Percentiles rank a stretch among this genome's conserved stretches.
phyloP scores from a whole-genome alignment of 2,797 vertebrate genomes.

The Artibeus jamaicensis region DNA sequence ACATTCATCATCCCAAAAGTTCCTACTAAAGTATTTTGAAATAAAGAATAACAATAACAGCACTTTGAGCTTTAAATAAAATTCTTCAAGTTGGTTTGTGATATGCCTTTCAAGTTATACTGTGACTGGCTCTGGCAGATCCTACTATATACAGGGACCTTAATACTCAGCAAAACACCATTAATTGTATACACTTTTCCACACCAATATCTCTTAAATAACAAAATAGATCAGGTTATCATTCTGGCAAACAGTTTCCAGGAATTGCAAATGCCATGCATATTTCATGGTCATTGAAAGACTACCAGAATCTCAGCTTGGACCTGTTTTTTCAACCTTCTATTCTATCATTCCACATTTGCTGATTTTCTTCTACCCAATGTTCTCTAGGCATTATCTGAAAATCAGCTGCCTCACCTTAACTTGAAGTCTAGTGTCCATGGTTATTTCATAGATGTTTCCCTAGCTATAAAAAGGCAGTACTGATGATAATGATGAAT shows the following conservation, averaged over 20 bases:
- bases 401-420: neutral
- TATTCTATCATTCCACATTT: neutral
- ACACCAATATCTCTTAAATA: neutral
- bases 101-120: neutral
- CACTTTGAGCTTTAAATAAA: neutral
- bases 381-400: neutral
- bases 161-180: neutral
- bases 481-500: neutral
- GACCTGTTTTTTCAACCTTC: neutral
- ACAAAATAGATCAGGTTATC: neutral
- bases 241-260: neutral
- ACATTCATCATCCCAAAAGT: neutral
- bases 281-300: neutral
- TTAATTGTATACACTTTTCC: neutral
- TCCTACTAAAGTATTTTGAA: neutral
- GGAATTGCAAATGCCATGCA: neutral
- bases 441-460: neutral
- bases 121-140: neutral
- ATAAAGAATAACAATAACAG: neutral
- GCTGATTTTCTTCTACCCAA: neutral
- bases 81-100: neutral
- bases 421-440: neutral
- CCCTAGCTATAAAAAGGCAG: neutral
- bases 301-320: neutral
- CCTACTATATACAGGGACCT: neutral